phyloP scores from a whole-genome alignment of 2,888 invertebrate genomes.

The Piscicola geometra region DNA sequence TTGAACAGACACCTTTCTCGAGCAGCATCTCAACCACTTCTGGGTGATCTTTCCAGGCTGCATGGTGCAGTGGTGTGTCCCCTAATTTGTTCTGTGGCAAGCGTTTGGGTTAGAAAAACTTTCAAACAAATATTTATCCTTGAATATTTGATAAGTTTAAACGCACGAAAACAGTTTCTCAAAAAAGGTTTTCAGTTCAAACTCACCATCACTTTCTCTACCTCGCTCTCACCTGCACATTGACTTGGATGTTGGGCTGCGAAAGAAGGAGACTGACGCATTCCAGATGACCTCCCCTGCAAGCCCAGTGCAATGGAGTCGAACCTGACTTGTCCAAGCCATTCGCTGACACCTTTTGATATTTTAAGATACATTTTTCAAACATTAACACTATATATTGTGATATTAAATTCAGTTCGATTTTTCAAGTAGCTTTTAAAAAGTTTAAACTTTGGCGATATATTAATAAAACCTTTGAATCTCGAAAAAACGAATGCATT shows the following conservation, averaged over 20 bases:
- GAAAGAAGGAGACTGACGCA: constrained; percentile 60
- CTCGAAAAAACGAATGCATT: neutral
- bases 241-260: constrained; percentile 57
- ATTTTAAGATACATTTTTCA: neutral
- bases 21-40: constrained; percentile 61
- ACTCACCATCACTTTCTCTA: neutral
- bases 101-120: constrained; percentile 10
- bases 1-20: constrained; percentile 49
- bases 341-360: constrained; percentile 61
- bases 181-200: neutral
- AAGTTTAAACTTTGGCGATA: no score
- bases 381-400: neutral
- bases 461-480: neutral
- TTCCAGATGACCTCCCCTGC: constrained; percentile 48
- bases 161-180: neutral
- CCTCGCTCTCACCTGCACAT: constrained; percentile 54
- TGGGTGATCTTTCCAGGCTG: constrained; percentile 63
- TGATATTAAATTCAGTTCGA: constrained; percentile 1
- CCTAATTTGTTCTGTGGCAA: constrained; percentile 64
- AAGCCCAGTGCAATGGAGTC: constrained; percentile 53
- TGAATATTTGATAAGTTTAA: neutral
- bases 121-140: neutral
- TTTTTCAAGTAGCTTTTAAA: no score
- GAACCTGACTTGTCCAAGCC: constrained; percentile 65
- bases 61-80: constrained; percentile 65